Evolutionary conservation across 2,888 invertebrate species (phyloP), one percentile per base, ranked within the genome.

Genomic region (Cheilosia pagana): DNA sequence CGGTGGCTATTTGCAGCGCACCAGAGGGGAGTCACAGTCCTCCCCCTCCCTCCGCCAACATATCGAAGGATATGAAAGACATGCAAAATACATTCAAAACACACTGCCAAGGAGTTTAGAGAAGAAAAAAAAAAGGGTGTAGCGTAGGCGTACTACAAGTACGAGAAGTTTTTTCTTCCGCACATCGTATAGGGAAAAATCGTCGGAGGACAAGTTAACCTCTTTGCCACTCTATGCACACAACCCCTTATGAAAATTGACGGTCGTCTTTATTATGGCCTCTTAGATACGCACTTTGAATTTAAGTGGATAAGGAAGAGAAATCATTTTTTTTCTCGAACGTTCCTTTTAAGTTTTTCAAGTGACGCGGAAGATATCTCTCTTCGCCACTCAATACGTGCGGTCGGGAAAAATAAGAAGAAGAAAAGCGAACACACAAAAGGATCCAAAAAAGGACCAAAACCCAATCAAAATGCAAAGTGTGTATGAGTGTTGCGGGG

Each of bases 241-340:
- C 45, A 78, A 76, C 79, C 76, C 67, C 85, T 79, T 75, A 67
- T 81, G 71, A 71, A 85, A 81, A 81, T 75, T 76, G 81, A 81
- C 75, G 85, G 85, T 81, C 81, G 75, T 79, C 79, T 75, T 79
- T 79, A 85, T 85, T 79, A 85, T 65, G 60, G 82, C 74, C 83
- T 81, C 75, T 81, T 81, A 81, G 81, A 81, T 85, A 85, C 85
- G 81, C 85, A 85, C 81, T 85, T 85, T 55, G 75, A 76, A 85
- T 75, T 85, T 81, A 65, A 81, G 85, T 81, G 75, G 67, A 85
- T 81, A 75, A 85, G 81, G 72, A 59, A 60, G 53, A 67, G 52
- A 45, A 79, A 75, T 67, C 60, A 55, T 79, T 81, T 85, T 62
- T 76, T 60, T 45, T 21, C 28, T 28, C 25, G 1, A 8, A 28